Evolutionary conservation across 2,113 vertebrate genomes (phyloP).

Genomic region (Noctilio leporinus): DNA sequence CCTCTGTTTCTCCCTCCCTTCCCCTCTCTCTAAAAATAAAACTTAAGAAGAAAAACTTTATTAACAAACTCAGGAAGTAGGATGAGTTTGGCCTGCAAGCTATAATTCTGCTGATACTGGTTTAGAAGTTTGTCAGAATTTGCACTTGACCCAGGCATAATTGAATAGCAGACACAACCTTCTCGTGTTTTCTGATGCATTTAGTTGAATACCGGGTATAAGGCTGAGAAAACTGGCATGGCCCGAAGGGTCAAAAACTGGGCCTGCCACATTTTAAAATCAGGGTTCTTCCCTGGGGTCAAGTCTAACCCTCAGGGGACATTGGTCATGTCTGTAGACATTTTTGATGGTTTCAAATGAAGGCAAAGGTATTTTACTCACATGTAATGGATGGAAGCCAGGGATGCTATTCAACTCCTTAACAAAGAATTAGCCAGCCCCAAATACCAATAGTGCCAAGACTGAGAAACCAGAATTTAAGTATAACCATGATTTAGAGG

Average conservation of each 20-base stretch:
- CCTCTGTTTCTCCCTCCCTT: too few species aligned
- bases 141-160: not conserved
- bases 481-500: not conserved
- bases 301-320: not conserved
- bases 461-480: not conserved
- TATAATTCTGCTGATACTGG: not conserved
- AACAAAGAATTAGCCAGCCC: not conserved
- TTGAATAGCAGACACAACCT: not conserved
- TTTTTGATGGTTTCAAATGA: not conserved
- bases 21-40: too few species aligned
- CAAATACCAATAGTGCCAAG: not conserved
- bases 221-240: not conserved
- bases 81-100: not conserved
- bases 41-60: too few species aligned
- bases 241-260: not conserved
- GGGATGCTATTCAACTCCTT: not conserved
- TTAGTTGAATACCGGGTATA: not conserved
- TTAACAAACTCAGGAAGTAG: not conserved
- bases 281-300: not conserved
- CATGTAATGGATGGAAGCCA: not conserved
- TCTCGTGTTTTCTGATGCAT: not conserved
- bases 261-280: not conserved
- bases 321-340: not conserved
- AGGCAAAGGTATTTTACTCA: not conserved
- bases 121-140: not conserved